Evolutionary conservation across 2,888 invertebrate genomes (phyloP).

Genomic region (Lathronympha strigana): DNA sequence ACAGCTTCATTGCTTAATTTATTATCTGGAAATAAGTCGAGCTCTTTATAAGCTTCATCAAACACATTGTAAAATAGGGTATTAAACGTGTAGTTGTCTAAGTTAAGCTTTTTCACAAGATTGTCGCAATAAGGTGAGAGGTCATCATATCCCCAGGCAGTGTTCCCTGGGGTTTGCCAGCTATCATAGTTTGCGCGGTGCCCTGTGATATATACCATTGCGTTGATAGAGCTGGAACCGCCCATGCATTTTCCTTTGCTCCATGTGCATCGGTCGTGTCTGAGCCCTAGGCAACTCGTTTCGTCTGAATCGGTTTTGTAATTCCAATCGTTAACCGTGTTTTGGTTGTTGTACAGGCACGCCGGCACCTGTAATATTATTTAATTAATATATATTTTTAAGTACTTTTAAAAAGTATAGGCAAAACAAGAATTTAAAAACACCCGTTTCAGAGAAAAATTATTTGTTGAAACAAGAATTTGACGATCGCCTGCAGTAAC

Average conservation of each 20-base stretch:
- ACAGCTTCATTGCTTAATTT: conserved; percentile 58
- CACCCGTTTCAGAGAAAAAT: too few relatives aligned
- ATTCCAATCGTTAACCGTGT: conserved; percentile 78
- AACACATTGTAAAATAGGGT: conserved; percentile 55
- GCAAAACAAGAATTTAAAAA: too few relatives aligned
- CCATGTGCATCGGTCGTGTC: conserved; percentile 76
- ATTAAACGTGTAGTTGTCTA: conserved; percentile 41
- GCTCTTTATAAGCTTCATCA: conserved; percentile 65
- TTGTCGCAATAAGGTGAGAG: conserved; percentile 72
- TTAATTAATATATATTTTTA: background rate
- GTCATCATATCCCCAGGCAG: conserved; percentile 81
- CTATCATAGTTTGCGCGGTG: conserved; percentile 80
- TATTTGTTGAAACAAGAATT: too few relatives aligned
- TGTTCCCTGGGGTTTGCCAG: conserved; percentile 82
- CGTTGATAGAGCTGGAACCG: conserved; percentile 85
- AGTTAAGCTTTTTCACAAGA: conserved; percentile 63
- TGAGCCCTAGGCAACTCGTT: conserved; percentile 65
- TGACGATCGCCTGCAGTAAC: too few relatives aligned
- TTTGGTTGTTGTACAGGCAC: conserved; percentile 59
- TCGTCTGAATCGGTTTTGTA: conserved; percentile 75
- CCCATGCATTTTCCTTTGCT: conserved; percentile 87
- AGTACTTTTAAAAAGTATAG: too few relatives aligned
- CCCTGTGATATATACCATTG: conserved; percentile 85
- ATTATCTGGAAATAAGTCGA: conserved; percentile 54
- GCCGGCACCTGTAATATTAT: conserved; percentile 60